Base-by-base conservation (phyloP, 2,888 invertebrate species). In the Ornithoptera priamus region DNA sequence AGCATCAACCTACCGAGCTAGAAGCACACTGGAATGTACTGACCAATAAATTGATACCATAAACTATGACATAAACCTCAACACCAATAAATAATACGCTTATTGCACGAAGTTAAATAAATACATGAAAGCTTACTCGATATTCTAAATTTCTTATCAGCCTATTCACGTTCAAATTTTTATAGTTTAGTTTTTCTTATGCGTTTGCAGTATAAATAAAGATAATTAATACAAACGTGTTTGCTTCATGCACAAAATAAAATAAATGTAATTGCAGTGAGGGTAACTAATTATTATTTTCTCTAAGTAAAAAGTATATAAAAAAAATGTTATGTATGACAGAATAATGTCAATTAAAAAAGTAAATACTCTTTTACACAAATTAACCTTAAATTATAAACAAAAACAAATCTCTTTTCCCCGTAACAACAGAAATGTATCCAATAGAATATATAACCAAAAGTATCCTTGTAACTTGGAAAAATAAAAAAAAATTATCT, bases 11-110 rank as follows among this genome's bases (percentile, higher is more conserved):
- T 76, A 81, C 84, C 81, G 82, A 84, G 75, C 78, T 80, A 80
- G 82, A 81, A 81, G 78, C 78, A 79, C 79, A 71, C 73, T 87
- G 87, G 88, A 88, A 88, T 88, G 87, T 88, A 81, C 73, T 73
- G 57, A 60, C 24, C 39, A 56, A 42, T 12, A 62, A 42, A 62
- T 42, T 2, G 53, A 17, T 42, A 22, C 57, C 57, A 39, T 60
- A 59, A 59, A 68, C 5, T 30, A 60, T 24, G 24, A 65, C 17
- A 18, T 0, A 53, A 17, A 30, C n/a, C 22, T 46, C 39, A 42
- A 20, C 62, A 42, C 36, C n/a, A n/a, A 58, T 58, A 20, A 58
- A 58, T n/a, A 22, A 22, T 58, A 22, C 22, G 22, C 57, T 18
- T 58, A 58, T 58, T 58, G 57, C 10, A 58, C 53, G n/a, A 53